A percentile compares a stretch with the other conserved stretches of the same genome.
phyloP scores from a whole-genome alignment of 2,888 invertebrate genomes.

The Parapristionchus giblindavisi region DNA sequence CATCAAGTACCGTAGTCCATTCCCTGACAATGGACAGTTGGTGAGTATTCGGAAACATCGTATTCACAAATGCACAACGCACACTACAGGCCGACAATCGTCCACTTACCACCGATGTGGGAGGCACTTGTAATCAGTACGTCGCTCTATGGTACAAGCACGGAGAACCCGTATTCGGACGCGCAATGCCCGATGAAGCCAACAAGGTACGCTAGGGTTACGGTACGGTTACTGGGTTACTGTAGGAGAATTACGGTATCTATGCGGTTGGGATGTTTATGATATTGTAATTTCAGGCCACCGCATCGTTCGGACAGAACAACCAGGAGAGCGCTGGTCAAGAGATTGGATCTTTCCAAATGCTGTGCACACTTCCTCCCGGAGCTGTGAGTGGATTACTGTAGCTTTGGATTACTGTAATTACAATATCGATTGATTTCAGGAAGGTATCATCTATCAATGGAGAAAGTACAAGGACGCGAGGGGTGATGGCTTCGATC shows the following conservation, averaged over 20 bases:
- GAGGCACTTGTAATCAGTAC: conserved; percentile 53
- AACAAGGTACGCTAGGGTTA: conserved; percentile 44
- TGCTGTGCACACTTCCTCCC: conserved; percentile 51
- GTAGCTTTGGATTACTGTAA: neutral
- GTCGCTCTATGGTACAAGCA: conserved; percentile 62
- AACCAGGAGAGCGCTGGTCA: conserved; percentile 59
- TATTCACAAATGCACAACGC: too few species aligned
- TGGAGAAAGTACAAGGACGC: conserved; percentile 53
- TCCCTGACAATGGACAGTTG: conserved; percentile 52
- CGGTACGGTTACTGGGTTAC: conserved; percentile 1
- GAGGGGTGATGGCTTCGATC: conserved; percentile 48
- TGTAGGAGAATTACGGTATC: neutral
- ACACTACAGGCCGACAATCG: conserved; percentile 49
- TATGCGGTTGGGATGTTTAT: neutral
- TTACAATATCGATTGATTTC: conserved; percentile 1
- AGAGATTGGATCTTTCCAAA: conserved; percentile 58
- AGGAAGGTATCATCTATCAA: conserved; percentile 52
- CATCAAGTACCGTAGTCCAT: conserved; percentile 52
- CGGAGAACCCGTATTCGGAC: conserved; percentile 58
- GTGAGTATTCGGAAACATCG: conserved; percentile 11
- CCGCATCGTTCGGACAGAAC: conserved; percentile 55
- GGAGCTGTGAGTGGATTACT: conserved; percentile 29
- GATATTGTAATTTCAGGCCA: conserved; percentile 13
- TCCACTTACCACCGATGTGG: conserved; percentile 46
- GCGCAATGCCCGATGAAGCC: conserved; percentile 50